Evolutionary conservation across 1,140 invertebrate species (phyloP), one percentile per base, ranked within the genome.

Genomic region (Calephelis virginiensis): DNA sequence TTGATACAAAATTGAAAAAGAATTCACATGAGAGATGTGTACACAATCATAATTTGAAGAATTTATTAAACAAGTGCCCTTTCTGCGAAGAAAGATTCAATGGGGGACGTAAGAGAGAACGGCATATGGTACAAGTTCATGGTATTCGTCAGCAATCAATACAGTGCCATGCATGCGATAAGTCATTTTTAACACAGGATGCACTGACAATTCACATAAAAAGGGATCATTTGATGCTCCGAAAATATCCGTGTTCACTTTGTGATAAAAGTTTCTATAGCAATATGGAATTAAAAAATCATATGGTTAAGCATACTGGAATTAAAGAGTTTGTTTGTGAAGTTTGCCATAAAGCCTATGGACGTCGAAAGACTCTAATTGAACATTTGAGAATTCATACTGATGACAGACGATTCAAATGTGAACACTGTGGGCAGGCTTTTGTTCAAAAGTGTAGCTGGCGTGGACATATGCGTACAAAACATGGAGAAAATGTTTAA

Each of bases 301-400:
- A 92, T 66, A 81, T 91, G 76, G 62, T 86, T 8, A 81, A 75
- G 13, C 93, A 93, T 70, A 94, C 94, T 1, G 94, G 95, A 0
- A 93, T 94, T 66, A 94, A 94, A 63, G 94, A 95, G 6, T 95
- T 95, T 78, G 93, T 94, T 68, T 92, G 92, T 75, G 91, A 92
- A 0, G 88, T 93, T 28, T 96, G 95, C 78, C 91, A 92, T 9
- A 93, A 93, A 65, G 85, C 72, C 77, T 94, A 92, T 78, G 93
- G 86, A 1, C 77, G 88, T 11, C 90, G 90, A 66, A 90, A 85
- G 7, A 84, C 91, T 14, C 77, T 93, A 28, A 85, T 87, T 6
- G 86, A 91, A 17, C 92, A 93, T 66, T 74, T 91, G 13, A 91
- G 91, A 66, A 91, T 62, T 14, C 94, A 94, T 77, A 81, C 37